phyloP scores from a whole-genome alignment of 1,140 invertebrate species.

The Hylyphantes graminicola region DNA sequence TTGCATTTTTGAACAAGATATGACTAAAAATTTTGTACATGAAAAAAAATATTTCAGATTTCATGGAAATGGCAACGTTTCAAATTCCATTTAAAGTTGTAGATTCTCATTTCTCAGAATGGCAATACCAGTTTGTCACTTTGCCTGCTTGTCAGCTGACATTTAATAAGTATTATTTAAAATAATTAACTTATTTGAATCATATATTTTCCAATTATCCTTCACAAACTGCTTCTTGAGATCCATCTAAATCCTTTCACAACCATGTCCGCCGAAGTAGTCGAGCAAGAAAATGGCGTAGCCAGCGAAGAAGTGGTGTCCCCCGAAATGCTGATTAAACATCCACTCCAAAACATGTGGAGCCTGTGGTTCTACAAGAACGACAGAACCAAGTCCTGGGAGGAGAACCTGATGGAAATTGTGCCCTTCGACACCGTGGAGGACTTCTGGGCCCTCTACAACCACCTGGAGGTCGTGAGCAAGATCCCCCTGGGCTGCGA shows the following conservation, averaged over 20 bases:
- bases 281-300: background rate
- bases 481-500: slow-evolving; percentile 90
- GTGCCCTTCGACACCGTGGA: slow-evolving; percentile 96
- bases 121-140: no score
- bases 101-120: no score
- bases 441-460: slow-evolving; percentile 98
- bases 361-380: slow-evolving; percentile 98
- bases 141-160: no score
- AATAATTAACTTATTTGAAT: no score
- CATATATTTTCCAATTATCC: no score
- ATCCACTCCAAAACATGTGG: slow-evolving; percentile 96
- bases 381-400: slow-evolving; percentile 89
- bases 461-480: slow-evolving; percentile 94
- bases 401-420: slow-evolving; percentile 92
- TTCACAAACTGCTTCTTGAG: no score
- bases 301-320: slow-evolving; percentile 66
- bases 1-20: no score
- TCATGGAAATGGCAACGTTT: no score
- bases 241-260: background rate
- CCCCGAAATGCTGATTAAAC: slow-evolving; percentile 79
- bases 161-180: no score
- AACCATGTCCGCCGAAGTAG: background rate
- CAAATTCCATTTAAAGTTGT: no score
- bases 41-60: no score
- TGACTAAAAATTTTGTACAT: no score